Evolutionary conservation across 2,888 invertebrate species (phyloP), one percentile per base, ranked within the genome.

Genomic region (Nysson spinosus): DNA sequence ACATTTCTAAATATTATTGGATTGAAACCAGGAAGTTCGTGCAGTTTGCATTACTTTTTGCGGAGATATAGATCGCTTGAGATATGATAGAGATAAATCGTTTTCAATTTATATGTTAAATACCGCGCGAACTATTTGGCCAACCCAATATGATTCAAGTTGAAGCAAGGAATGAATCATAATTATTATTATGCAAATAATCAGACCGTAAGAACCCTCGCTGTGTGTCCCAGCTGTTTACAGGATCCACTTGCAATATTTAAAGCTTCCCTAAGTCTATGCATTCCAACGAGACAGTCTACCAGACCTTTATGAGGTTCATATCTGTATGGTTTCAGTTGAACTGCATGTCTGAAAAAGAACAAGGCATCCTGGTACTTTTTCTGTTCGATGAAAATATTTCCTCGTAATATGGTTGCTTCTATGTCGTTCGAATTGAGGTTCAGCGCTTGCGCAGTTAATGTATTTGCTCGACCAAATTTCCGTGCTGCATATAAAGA

Each of bases 221-320:
- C 92, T 46, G 91, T 92, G 64, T 92, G 92, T 17, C 93, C 93
- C 43, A 94, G 89, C 66, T 92, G 91, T 77, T 93, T 93, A 54
- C 93, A 92, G 43, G 93, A 92, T 83, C 91, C 90, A 12, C 91
- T 90, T 0, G 94, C 94, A 81, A 93, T 90, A 7, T 91, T 90
- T 7, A 93, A 89, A 0, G 95, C 95, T 81, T 95, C 95, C 78
- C 93, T 89, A 20, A 91, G 87, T 51, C 94, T 89, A 72, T 92
- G 91, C 82, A 91, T 88, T 1, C 91, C 91, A 32, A 93, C 87
- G 79, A 94, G 94, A 82, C 93, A 92, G 72, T 93, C 93, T 1
- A 94, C 92, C 20, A 95, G 84, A n/a, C 94, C 94, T 86, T 93
- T 92, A 82, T 95, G 93, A 0, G 93, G 90, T 83, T 95, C 95